Evolutionary conservation across 2,113 vertebrate species (phyloP), one percentile per base, ranked within the genome.

Genomic region (Macroglossus sobrinus): DNA sequence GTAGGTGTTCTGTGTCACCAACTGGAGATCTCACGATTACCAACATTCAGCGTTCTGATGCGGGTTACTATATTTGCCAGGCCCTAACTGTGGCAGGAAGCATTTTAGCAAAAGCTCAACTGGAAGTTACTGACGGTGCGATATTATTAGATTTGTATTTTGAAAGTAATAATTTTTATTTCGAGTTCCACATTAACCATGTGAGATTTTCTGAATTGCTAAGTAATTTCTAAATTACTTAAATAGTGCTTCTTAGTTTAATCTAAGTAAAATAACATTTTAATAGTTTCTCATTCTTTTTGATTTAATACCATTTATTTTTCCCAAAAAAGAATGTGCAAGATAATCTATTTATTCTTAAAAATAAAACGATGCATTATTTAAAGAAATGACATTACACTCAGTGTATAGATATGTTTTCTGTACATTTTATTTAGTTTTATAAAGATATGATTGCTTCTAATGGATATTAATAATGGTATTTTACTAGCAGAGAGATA

Each of bases 111-210:
- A 99, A 99, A 97, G 99, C 99, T 97, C 99, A 99, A 97, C 99
- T 99, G 98, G 99, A 99, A 98, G 99, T 99, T 98, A 99, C 99
- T 97, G 99, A 99, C 98, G 99, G 99, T 99, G 97, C 99, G 99
- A 90, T 96, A 91, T 93, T 80, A 82, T 96, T 93, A 61, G 5
- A 90, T 63, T 79, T 75, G 1, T 82, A 53, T 89, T 38, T 16
- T 40, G 38, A 78, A 82, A 92, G 74, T 40, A 55, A 15, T 81
- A 6, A 40, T n/a, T 88, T 85, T 59, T 84, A 72, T 89, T 92
- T 90, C 8, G 35, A 66, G 35, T 55, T 22, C 16, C 10, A 38
- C 5, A 33, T 78, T 40, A 33, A 30, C 16, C n/a, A 35, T 81
- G 9, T 24, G 3, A 30, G 63, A 35, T 47, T 43, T 80, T 84